Conservation (phyloP, 1,140 invertebrate species). For the Calephelis virginiensis region DNA sequence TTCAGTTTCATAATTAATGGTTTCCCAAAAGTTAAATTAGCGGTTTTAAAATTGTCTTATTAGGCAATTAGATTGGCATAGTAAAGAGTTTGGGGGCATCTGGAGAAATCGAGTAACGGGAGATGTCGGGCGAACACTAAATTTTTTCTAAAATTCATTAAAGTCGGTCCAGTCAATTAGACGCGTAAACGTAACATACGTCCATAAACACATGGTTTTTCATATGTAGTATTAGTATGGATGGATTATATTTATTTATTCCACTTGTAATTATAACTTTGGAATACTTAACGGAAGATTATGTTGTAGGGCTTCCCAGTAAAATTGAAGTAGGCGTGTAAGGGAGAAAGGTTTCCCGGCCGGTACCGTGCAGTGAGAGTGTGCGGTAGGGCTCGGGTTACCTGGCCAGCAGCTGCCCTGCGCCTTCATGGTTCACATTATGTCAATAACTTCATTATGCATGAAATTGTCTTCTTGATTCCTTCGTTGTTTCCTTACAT, state of each 20-base stretch:
- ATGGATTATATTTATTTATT: conserved; percentile 2
- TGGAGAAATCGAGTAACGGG: no score
- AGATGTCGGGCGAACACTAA: no score
- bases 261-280: not conserved
- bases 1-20: conserved; percentile 12
- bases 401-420: conserved; percentile 32
- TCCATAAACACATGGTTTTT: no score
- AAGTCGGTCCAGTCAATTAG: not conserved
- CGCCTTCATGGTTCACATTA: conserved; percentile 3
- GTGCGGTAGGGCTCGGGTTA: conserved; percentile 44
- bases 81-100: no score
- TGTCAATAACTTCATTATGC: not conserved
- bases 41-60: conserved; percentile 5
- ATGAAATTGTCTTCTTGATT: not conserved
- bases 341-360: conserved; percentile 44
- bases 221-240: no score
- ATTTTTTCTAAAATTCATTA: no score
- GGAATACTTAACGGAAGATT: conserved; percentile 5
- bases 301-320: conserved; percentile 35
- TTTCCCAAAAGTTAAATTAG: conserved; percentile 7
- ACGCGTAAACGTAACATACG: no score
- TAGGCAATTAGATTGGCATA: no score
- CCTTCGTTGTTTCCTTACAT: no score
- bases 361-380: conserved; percentile 37
- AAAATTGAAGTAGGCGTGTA: conserved; percentile 39